Base-by-base conservation (phyloP, 2,888 invertebrate genomes). In the Morinoia aosen region DNA sequence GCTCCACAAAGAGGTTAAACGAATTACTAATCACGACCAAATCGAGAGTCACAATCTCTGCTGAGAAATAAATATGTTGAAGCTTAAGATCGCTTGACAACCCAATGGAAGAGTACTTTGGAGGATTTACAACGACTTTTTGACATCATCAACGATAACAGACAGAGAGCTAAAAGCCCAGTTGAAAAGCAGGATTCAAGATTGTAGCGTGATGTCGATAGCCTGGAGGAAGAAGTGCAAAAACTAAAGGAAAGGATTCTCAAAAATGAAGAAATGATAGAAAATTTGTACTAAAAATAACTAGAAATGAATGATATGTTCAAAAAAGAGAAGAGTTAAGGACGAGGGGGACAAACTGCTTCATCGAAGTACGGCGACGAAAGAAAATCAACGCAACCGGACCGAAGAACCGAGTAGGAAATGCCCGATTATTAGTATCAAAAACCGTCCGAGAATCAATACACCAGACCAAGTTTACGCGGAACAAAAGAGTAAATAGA, bases 291-390 rank as follows among this genome's bases (percentile, higher is more conserved):
- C 48, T 33, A 33, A 48, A 90, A 90, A 90, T 90, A 90, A 39
- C 90, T 90, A 90, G 40, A 90, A 90, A 90, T 90, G 90, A 90
- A 90, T 90, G 90, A 90, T 10, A 2, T 40, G 33, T 48, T 90
- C 12, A 33, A 76, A 76, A 76, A 76, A 76, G 33, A 19, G 25
- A 76, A 16, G 33, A 76, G 25, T 76, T 76, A 76, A 25, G 76
- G 25, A 76, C 76, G 33, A 33, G 19, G 33, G 76, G 25, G 76
- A 33, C 25, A 76, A 33, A 76, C 76, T 33, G 33, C 33, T 76
- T 76, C 76, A 76, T 10, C 76, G 25, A 76, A 76, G 19, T 76
- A 25, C 76, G 76, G 25, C 8, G 76, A 76, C 1, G 76, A 33
- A 76, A 76, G 8, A 10, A 76, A 76, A 76, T 33, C 76, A 25